Base-by-base conservation (phyloP, 2,888 invertebrate species). In the Eristalis intricaria region DNA sequence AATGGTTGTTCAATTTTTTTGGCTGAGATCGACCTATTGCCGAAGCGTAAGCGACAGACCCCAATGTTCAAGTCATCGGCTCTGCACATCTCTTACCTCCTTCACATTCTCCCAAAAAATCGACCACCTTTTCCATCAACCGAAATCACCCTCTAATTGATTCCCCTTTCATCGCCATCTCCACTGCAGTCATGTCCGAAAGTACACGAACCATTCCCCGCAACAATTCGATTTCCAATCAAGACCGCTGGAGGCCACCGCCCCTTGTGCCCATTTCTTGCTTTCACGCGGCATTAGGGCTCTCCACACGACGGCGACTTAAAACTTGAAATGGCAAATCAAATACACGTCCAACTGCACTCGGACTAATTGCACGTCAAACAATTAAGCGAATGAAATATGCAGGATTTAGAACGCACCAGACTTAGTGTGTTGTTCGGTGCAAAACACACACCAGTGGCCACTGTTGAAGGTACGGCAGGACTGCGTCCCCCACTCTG, bases 341-440 rank as follows among this genome's bases (percentile, higher is more conserved):
- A 82, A 78, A 61, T 43, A 70, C 32, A 32, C 56, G 68, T 66
- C 73, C 58, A 38, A 43, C 40, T 73, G 66, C 78, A 78, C 78
- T 83, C 63, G 74, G 75, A 78, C 79, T 71, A 86, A 75, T 78
- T 83, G 78, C 40, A 75, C 78, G 77, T 56, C 86, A 86, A 86
- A 83, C 82, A 86, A 82, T 74, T 86, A 82, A 66, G 58, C 50
- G 69, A 61, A 82, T 86, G 86, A 78, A 83, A 66, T 86, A 86
- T 86, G 77, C 78, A 83, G 78, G 74, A 83, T 82, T 73, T 74
- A 65, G 69, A 69, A 69, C 77, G 58, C 77, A 70, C 29, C 40
- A 10, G 58, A 15, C 43, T 63, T 38, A 73, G 50, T 69, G 75
- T 81, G 63, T 73, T 64, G 77, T 73, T 85, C 74, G 65, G 66